Evolutionary conservation across 2,113 vertebrate species (phyloP).

Genomic region (Siphamia tubifer): DNA sequence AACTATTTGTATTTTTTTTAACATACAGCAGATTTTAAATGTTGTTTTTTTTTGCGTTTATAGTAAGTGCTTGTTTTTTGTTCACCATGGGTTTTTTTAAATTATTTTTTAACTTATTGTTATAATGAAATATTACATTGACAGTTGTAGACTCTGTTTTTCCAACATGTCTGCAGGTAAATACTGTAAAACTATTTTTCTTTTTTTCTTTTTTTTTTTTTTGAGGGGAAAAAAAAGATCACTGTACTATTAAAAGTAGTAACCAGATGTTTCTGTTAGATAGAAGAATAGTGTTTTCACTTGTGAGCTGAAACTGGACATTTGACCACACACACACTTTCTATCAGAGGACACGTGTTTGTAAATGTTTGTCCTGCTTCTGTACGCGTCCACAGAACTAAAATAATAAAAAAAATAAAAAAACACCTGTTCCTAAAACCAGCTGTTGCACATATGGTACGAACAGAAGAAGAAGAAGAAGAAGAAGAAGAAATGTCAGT

Average conservation of each 20-base stretch:
- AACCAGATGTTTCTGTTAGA: slow-evolving; percentile 43
- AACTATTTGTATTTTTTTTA: too few relatives aligned
- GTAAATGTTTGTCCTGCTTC: background rate
- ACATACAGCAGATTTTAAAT: too few relatives aligned
- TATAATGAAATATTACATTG: slow-evolving; percentile 74
- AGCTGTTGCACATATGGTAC: background rate
- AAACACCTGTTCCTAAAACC: background rate
- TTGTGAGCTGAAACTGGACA: slow-evolving; percentile 40
- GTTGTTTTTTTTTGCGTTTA: slow-evolving; percentile 32
- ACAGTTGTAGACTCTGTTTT: slow-evolving; percentile 44
- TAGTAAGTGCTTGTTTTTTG: slow-evolving; percentile 38
- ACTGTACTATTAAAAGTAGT: slow-evolving; percentile 41
- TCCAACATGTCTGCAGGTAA: slow-evolving; percentile 51
- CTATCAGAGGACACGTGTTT: too few relatives aligned
- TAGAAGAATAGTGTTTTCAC: slow-evolving; percentile 46
- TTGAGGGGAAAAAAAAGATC: background rate
- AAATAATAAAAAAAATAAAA: too few relatives aligned
- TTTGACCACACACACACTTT: slow-evolving; percentile 18
- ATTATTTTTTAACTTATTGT: slow-evolving; percentile 63
- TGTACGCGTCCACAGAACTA: slow-evolving; percentile 39
- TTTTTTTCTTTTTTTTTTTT: slow-evolving; percentile 15
- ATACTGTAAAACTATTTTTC: slow-evolving; percentile 43
- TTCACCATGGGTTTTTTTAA: too few relatives aligned
- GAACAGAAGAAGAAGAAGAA: too few relatives aligned
- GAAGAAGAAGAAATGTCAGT: too few relatives aligned